Percentiles rank a stretch among this genome's conserved stretches.
phyloP scores from a whole-genome alignment of 2,797 vertebrate species.

The Pyrocephalus nanus region DNA sequence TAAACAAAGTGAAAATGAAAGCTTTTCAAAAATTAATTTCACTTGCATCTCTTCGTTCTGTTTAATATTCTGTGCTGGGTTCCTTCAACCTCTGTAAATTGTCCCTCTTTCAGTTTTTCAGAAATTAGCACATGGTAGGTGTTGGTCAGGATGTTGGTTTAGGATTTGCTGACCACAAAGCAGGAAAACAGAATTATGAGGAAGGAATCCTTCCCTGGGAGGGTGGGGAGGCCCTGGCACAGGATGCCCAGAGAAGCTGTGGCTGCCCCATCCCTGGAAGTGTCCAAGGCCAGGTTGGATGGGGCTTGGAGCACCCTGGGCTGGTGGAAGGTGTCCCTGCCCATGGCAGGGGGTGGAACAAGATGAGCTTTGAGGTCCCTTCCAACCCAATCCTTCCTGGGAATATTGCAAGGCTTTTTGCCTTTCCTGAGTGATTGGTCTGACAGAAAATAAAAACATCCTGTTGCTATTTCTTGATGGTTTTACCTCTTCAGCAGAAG shows the following conservation, averaged over 20 bases:
- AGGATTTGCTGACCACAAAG: background rate
- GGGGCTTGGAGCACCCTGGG: background rate
- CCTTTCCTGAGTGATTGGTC: background rate
- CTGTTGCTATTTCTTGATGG: background rate
- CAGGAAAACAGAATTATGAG: fast-evolving
- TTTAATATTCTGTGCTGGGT: background rate
- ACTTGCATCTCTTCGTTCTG: background rate
- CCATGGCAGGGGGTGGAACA: background rate
- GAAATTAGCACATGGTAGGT: background rate
- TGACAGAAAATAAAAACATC: background rate
- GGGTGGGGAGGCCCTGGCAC: background rate
- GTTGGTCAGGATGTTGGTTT: background rate
- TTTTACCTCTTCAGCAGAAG: background rate
- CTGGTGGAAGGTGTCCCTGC: background rate
- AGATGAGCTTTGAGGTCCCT: background rate
- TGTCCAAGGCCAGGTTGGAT: background rate
- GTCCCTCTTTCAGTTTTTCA: background rate
- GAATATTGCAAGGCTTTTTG: fast-evolving
- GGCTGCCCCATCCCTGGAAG: background rate
- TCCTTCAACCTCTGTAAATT: background rate
- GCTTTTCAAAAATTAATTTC: background rate
- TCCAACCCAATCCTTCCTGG: background rate
- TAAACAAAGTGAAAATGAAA: background rate
- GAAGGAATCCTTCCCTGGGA: background rate
- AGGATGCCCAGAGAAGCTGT: background rate